phyloP scores from a whole-genome alignment of 2,888 invertebrate species.

The Deilephila porcellus region DNA sequence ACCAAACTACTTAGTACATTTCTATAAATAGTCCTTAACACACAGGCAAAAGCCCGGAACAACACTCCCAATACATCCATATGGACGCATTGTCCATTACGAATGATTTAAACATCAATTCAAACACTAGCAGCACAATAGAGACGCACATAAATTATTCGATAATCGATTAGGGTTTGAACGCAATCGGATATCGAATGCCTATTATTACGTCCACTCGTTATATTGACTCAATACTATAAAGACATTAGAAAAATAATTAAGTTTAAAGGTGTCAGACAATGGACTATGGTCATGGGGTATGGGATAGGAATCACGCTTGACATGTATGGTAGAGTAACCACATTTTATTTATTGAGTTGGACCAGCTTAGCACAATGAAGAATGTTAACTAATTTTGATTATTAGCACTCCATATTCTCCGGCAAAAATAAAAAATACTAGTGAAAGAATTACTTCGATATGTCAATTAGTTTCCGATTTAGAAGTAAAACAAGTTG shows the following conservation, averaged over 20 bases:
- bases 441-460: too few species aligned
- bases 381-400: too few species aligned
- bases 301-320: conserved; percentile 15
- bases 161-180: conserved; percentile 54
- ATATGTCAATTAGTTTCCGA: too few species aligned
- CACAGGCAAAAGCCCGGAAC: not conserved
- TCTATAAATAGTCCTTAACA: not conserved
- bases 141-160: conserved; percentile 53
- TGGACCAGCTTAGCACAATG: too few species aligned
- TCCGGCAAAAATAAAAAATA: too few species aligned
- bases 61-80: not conserved
- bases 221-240: conserved; percentile 48
- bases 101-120: conserved; percentile 21
- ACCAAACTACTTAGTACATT: not conserved
- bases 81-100: conserved; percentile 10
- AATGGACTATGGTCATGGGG: conserved; percentile 10
- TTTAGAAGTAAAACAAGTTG: too few species aligned
- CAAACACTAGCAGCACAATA: conserved; percentile 34
- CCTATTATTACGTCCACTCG: conserved; percentile 46
- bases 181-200: conserved; percentile 50
- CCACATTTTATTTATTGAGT: not conserved
- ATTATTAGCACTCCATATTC: too few species aligned
- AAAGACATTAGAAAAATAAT: conserved; percentile 49
- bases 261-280: conserved; percentile 39
- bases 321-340: conserved; percentile 12